Evolutionary conservation across 1,140 invertebrate species (phyloP).

Genomic region (Sitophilus oryzae): DNA sequence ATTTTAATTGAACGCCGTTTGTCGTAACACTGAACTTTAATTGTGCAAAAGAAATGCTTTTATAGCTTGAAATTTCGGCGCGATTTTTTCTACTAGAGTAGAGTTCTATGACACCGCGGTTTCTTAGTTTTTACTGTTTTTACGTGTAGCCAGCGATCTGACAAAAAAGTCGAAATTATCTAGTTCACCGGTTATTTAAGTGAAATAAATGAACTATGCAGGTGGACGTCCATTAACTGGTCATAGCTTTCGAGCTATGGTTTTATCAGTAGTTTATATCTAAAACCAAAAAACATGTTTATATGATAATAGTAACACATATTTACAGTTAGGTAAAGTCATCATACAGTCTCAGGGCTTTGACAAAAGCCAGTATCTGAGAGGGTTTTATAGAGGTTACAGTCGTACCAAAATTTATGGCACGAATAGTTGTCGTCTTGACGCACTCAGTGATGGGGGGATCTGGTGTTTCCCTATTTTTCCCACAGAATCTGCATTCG

Average conservation of each 20-base stretch:
- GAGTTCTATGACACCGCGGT: background rate
- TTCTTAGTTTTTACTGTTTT: conserved; percentile 2
- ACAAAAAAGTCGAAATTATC: conserved; percentile 13
- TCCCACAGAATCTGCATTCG: too few species aligned
- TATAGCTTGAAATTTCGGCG: conserved; percentile 4
- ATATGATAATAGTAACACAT: too few species aligned
- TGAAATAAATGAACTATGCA: background rate
- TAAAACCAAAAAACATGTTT: too few species aligned
- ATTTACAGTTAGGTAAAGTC: too few species aligned
- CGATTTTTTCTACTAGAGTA: background rate
- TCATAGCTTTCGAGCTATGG: background rate
- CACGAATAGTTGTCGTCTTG: too few species aligned
- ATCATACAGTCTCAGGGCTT: too few species aligned
- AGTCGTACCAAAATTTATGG: too few species aligned
- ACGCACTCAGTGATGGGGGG: too few species aligned
- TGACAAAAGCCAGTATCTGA: too few species aligned
- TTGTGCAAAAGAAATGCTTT: conserved; percentile 5
- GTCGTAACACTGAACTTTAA: background rate
- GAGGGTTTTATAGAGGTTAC: too few species aligned
- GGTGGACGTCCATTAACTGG: background rate
- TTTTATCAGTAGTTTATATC: too few species aligned
- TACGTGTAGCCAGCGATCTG: background rate
- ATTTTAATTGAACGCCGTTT: conserved; percentile 3
- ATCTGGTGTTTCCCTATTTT: too few species aligned
- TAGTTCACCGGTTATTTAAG: conserved; percentile 13